A percentile compares a stretch with the other conserved stretches of the same genome.
phyloP scores from a whole-genome alignment of 2,888 invertebrate species.

The Bombylius major region DNA sequence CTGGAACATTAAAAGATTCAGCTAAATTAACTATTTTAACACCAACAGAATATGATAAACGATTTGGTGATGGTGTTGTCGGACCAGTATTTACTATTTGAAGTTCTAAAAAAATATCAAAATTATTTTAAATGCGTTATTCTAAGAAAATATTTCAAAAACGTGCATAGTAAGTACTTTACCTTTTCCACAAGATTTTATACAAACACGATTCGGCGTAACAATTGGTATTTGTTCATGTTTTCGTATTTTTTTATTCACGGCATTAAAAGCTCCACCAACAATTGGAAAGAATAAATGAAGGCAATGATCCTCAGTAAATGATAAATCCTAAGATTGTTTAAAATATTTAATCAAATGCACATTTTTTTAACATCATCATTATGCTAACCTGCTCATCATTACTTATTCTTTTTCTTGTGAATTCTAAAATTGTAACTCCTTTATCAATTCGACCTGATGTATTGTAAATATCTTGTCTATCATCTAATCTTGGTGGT shows the following conservation, averaged over 20 bases:
- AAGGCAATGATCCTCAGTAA: constrained; percentile 68
- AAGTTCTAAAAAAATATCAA: constrained; percentile 20
- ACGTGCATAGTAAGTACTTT: background rate
- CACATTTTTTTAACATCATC: background rate
- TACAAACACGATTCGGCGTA: constrained; percentile 66
- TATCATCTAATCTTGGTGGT: constrained; percentile 55
- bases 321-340: constrained; percentile 54
- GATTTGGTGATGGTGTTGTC: constrained; percentile 50
- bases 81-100: constrained; percentile 34
- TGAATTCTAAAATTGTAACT: constrained; percentile 63
- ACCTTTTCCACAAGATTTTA: constrained; percentile 67
- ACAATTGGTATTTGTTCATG: constrained; percentile 61
- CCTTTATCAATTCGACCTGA: constrained; percentile 62
- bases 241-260: constrained; percentile 73
- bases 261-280: constrained; percentile 70
- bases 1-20: constrained; percentile 61
- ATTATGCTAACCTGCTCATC: constrained; percentile 39
- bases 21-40: constrained; percentile 65
- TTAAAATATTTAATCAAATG: background rate
- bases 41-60: constrained; percentile 54
- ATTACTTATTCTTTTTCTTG: constrained; percentile 60
- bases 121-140: too few species aligned
- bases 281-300: constrained; percentile 79
- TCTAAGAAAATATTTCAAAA: background rate
- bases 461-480: constrained; percentile 60